Percentiles rank a stretch among this genome's conserved stretches.
Conservation (phyloP, 1,140 invertebrate species). For the Gryon sp. region DNA sequence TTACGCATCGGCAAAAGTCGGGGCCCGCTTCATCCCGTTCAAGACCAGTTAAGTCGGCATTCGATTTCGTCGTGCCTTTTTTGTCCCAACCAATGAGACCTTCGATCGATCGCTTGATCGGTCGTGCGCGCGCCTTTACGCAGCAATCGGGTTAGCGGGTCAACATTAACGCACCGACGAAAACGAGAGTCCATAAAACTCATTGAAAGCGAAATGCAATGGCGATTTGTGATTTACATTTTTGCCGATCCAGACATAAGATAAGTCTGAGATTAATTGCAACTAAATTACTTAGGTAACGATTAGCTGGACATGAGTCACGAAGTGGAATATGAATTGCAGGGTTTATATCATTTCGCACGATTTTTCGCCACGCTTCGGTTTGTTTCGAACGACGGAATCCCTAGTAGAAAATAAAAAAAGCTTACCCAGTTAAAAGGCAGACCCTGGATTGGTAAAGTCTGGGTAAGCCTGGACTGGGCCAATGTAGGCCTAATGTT, state of each 20-base stretch:
- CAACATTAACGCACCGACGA: constrained; percentile 46
- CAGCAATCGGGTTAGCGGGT: constrained; percentile 64
- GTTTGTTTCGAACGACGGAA: too few relatives aligned
- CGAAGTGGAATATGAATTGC: constrained; percentile 28
- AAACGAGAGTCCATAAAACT: constrained; percentile 62
- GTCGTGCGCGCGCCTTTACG: constrained; percentile 16
- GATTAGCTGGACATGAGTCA: too few relatives aligned
- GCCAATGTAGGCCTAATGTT: too few relatives aligned
- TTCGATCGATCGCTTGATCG: too few relatives aligned
- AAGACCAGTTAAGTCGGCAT: constrained; percentile 42
- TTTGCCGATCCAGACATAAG: constrained; percentile 36
- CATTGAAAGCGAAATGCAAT: constrained; percentile 49
- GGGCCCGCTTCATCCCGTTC: constrained; percentile 19
- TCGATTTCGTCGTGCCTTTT: too few relatives aligned
- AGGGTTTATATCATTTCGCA: constrained; percentile 22
- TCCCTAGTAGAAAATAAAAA: too few relatives aligned
- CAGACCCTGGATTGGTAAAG: too few relatives aligned
- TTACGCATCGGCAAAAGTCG: constrained; percentile 28
- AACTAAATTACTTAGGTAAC: too few relatives aligned
- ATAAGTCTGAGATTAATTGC: constrained; percentile 25
- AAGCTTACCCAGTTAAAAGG: too few relatives aligned
- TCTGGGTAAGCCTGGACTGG: too few relatives aligned
- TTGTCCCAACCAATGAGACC: too few relatives aligned
- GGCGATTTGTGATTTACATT: constrained; percentile 10
- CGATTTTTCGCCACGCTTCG: too few relatives aligned